Evolutionary conservation across 2,113 vertebrate genomes (phyloP), one percentile per base, ranked within the genome.

Genomic region (Camelus dromedarius): DNA sequence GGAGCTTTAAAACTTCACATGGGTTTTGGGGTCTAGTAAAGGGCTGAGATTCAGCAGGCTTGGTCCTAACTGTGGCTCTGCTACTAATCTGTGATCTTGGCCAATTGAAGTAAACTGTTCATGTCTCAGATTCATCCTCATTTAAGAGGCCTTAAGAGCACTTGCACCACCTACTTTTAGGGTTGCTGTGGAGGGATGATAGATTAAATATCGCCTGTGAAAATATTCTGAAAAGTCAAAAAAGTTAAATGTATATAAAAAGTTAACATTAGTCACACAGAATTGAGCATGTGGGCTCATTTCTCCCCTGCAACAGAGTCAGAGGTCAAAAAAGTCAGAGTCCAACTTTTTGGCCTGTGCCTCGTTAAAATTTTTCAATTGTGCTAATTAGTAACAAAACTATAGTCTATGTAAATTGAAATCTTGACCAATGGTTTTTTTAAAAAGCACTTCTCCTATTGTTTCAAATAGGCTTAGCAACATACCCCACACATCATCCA

Each of bases 191-290:
- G 24, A 83, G 50, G 35, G 54, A 15, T 16, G 35, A 67, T 4
- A 54, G 83, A 70, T 52, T 60, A 87, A 79, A 69, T 11, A 32
- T 93, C 20, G n/a, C 30, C n/a, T 8, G 10, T 22, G 82, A 89
- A 85, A 77, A 14, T 38, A 85, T 72, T 64, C 56, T 75, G 86
- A 82, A 95, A 95, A 95, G 77, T n/a, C 6, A 89, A 52, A 75
- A 56, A 18, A n/a, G 28, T 70, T 48, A 67, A 81, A 58, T 3
- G 70, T 54, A 52, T 24, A 38, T 8, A 50, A 18, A 66, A 92
- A 91, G 56, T 28, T 52, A 62, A 70, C 48, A 67, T 16, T 24
- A 83, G 32, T 91, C 64, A 96, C 10, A 75, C 48, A 64, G 11
- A 70, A n/a, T 3, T 46, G 62, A 69, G 52, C 8, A 22, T 0